Conservation (phyloP, 2,797 vertebrate species). For the Acropternis orthonyx region DNA sequence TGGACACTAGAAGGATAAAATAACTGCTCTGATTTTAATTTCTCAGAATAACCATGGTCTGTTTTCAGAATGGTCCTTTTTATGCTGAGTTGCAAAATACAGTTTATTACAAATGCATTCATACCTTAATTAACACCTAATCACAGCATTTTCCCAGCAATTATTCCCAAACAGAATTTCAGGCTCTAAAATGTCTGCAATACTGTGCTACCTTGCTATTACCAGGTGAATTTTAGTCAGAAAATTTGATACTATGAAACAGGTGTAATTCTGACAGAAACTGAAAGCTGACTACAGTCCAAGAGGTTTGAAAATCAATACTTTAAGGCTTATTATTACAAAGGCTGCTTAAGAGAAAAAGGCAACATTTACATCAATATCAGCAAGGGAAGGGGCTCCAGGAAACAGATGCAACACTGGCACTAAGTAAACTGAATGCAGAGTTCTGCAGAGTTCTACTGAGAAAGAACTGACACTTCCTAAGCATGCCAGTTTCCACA, state of each 20-base stretch:
- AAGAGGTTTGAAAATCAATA: not conserved
- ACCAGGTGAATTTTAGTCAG: not conserved
- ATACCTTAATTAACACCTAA: not conserved
- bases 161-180: not conserved
- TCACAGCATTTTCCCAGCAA: not conserved
- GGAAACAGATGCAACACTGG: not conserved
- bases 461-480: not conserved
- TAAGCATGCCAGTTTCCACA: not conserved
- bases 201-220: not conserved
- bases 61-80: constrained; percentile 63
- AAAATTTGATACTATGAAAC: not conserved
- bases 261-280: not conserved
- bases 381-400: not conserved
- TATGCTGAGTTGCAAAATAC: not conserved
- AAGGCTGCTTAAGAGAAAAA: not conserved
- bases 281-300: not conserved
- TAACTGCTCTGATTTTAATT: not conserved
- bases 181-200: not conserved
- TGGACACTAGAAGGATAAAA: not conserved
- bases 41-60: not conserved
- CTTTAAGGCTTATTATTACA: not conserved
- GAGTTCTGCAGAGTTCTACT: not conserved
- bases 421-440: not conserved
- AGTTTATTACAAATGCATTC: not conserved
- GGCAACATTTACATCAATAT: not conserved